These are phyloP conservation scores for Sapayoa aenigma DNA, from an alignment of 2,113 vertebrate species.

Conservation along the genomic window DNA sequence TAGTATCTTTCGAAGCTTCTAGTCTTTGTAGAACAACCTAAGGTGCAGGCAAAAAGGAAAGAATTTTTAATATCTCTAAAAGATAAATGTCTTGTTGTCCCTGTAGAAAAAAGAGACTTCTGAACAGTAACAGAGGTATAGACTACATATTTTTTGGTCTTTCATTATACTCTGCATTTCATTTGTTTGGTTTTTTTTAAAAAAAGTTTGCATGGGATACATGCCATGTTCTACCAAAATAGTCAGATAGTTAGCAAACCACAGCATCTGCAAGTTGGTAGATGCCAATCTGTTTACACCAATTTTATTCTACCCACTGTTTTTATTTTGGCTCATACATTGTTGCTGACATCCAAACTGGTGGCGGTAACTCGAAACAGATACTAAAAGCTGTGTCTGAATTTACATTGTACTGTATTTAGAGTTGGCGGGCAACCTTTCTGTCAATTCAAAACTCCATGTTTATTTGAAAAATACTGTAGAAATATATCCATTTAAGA, in stretches of 20 bases:
- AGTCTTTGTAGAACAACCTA: background rate
- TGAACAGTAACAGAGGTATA: background rate
- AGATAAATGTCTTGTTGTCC: background rate
- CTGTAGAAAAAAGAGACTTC: background rate
- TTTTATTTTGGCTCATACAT: slow-evolving; percentile 20
- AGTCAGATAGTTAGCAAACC: background rate
- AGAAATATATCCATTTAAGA: background rate
- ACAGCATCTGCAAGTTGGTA: background rate
- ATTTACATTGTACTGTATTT: background rate
- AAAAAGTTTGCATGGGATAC: background rate
- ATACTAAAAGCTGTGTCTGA: background rate
- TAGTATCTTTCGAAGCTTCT: background rate
- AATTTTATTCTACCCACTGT: background rate
- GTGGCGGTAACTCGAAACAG: background rate
- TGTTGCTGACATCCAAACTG: slow-evolving; percentile 5
- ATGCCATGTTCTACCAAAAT: background rate
- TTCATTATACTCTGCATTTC: background rate
- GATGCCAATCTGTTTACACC: background rate
- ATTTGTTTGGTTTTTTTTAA: background rate
- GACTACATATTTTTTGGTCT: background rate
- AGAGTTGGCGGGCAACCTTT: background rate
- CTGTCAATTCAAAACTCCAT: background rate
- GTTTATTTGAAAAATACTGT: background rate
- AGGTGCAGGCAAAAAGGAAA: background rate
- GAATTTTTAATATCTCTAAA: background rate